Conservation (phyloP, 2,888 invertebrate genomes). For the Lithodes maja region DNA sequence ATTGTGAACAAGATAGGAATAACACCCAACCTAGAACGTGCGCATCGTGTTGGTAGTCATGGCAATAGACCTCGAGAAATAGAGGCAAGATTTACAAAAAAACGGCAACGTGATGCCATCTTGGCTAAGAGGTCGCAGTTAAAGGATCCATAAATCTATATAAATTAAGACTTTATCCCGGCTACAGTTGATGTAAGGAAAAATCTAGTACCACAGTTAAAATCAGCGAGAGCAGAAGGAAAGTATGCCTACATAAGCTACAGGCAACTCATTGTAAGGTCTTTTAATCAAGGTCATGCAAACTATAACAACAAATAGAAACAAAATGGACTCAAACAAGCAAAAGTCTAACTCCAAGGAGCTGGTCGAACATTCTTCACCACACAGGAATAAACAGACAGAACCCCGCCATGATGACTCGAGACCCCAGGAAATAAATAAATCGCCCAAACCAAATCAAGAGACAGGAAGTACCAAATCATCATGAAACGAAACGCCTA, state of each 20-base stretch:
- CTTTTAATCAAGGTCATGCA: background rate
- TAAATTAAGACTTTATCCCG: background rate
- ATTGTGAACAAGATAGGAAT: background rate
- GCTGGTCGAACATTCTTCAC: background rate
- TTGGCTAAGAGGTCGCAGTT: constrained; percentile 1
- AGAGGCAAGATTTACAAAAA: background rate
- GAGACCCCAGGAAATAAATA: background rate
- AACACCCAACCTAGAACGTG: background rate
- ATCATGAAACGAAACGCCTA: background rate
- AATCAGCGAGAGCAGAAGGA: background rate
- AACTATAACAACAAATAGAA: background rate
- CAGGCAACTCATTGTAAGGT: background rate
- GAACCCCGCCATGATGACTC: background rate
- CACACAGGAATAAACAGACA: background rate
- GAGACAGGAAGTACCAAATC: background rate
- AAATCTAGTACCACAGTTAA: background rate
- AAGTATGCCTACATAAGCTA: background rate
- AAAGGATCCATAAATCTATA: background rate
- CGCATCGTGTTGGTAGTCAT: background rate
- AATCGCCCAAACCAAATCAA: background rate
- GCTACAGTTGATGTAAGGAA: background rate
- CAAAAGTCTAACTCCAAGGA: background rate
- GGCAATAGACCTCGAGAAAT: background rate
- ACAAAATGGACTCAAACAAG: background rate
- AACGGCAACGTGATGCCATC: background rate